Evolutionary conservation across 2,113 vertebrate species (phyloP).

Genomic region (Atlantisia rogersi): DNA sequence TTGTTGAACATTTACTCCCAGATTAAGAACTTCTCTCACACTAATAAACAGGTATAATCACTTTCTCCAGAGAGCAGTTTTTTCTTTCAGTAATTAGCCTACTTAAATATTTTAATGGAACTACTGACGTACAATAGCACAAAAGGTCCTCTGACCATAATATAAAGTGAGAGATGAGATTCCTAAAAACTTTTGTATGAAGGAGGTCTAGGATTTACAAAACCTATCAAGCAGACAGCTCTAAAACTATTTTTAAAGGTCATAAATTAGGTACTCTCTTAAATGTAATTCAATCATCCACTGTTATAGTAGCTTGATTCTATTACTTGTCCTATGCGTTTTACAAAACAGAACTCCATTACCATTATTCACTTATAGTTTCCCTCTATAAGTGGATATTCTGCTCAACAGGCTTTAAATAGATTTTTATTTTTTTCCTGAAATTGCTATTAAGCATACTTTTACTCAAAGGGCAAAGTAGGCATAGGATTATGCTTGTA

Average conservation of each 20-base stretch:
- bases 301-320: conserved; percentile 37
- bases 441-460: conserved; percentile 75
- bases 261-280: conserved; percentile 54
- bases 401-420: conserved; percentile 69
- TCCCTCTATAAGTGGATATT: conserved; percentile 58
- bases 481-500: conserved; percentile 70
- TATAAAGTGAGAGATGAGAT: background rate
- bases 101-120: conserved; percentile 48
- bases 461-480: conserved; percentile 75
- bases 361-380: conserved; percentile 55
- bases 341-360: conserved; percentile 66
- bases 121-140: background rate
- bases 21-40: background rate
- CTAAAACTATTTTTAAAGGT: conserved; percentile 47
- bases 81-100: conserved; percentile 38
- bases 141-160: background rate
- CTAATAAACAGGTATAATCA: conserved; percentile 26
- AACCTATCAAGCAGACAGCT: background rate
- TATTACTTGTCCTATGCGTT: conserved; percentile 54
- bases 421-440: conserved; percentile 4
- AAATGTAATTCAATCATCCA: conserved; percentile 56
- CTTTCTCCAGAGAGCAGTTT: conserved; percentile 1
- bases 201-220: background rate
- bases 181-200: background rate
- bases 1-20: conserved; percentile 12